Percentiles rank a stretch among this genome's conserved stretches.
Evolutionary conservation across 2,797 vertebrate genomes (phyloP).

Genomic region (Antrozous pallidus): DNA sequence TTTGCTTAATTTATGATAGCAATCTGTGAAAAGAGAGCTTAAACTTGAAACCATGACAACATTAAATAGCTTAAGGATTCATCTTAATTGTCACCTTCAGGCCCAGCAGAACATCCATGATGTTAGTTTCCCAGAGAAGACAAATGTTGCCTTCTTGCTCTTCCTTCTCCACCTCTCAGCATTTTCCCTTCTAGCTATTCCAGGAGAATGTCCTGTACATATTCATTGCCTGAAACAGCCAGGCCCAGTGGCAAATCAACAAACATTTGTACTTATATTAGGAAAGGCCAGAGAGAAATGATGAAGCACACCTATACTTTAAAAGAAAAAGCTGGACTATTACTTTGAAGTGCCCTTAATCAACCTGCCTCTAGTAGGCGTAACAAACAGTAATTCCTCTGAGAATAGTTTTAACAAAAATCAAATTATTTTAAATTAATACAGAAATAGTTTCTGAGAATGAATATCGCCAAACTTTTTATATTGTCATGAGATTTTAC

Average conservation of each 20-base stretch:
- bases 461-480: background rate
- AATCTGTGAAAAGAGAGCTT: slow-evolving; percentile 43
- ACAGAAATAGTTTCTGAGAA: slow-evolving; percentile 14
- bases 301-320: slow-evolving; percentile 16
- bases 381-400: slow-evolving; percentile 2
- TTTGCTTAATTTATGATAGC: slow-evolving; percentile 60
- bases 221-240: background rate
- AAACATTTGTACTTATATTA: background rate
- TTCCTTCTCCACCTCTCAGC: background rate
- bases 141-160: background rate
- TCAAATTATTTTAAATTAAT: slow-evolving; percentile 52
- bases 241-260: slow-evolving; percentile 1
- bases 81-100: slow-evolving; percentile 34
- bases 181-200: background rate
- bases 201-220: background rate
- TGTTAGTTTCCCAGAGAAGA: slow-evolving; percentile 22
- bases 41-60: slow-evolving; percentile 61
- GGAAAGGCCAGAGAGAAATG: slow-evolving; percentile 1
- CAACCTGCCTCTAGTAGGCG: background rate
- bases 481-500: slow-evolving; percentile 33
- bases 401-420: slow-evolving; percentile 41
- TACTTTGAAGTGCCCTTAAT: slow-evolving; percentile 7
- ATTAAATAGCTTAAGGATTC: slow-evolving; percentile 38
- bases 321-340: background rate
- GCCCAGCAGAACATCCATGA: background rate